phyloP scores from a whole-genome alignment of 1,140 invertebrate species.

The Aphidius ervi region DNA sequence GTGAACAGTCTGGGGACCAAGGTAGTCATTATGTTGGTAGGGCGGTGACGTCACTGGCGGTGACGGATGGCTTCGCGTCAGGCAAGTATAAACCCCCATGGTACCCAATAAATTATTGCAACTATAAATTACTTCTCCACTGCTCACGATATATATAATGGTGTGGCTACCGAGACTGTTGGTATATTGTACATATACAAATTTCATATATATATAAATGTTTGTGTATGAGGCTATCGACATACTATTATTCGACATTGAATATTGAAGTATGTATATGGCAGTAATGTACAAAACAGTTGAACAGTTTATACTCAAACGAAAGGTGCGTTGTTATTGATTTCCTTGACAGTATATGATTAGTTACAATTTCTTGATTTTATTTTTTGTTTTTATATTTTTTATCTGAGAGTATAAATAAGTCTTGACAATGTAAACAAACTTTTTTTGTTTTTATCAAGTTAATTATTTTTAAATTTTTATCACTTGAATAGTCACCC shows the following conservation, averaged over 20 bases:
- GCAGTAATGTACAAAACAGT: too few relatives aligned
- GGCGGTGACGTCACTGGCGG: conserved; percentile 54
- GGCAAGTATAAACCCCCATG: conserved; percentile 55
- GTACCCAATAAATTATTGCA: conserved; percentile 57
- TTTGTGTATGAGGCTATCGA: too few relatives aligned
- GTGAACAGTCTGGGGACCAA: conserved; percentile 32
- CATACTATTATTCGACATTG: too few relatives aligned
- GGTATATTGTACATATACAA: conserved; percentile 27
- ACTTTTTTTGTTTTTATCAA: too few relatives aligned
- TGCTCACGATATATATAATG: conserved; percentile 53
- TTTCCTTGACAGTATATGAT: too few relatives aligned
- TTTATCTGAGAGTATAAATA: too few relatives aligned
- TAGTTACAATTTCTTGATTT: too few relatives aligned
- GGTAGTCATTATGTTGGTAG: conserved; percentile 50
- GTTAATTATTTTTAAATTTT: too few relatives aligned
- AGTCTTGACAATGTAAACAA: too few relatives aligned
- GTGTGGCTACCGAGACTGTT: conserved; percentile 45
- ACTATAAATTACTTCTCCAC: conserved; percentile 55
- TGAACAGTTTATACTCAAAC: conserved; percentile 23
- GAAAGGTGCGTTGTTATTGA: background rate
- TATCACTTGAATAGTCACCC: too few relatives aligned
- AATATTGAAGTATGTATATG: too few relatives aligned
- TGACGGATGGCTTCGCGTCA: conserved; percentile 55
- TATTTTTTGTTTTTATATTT: background rate
- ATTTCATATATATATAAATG: too few relatives aligned